A percentile compares a stretch with the other conserved stretches of the same genome.
Evolutionary conservation across 2,888 invertebrate genomes (phyloP).

Genomic region (Sipha maydis): DNA sequence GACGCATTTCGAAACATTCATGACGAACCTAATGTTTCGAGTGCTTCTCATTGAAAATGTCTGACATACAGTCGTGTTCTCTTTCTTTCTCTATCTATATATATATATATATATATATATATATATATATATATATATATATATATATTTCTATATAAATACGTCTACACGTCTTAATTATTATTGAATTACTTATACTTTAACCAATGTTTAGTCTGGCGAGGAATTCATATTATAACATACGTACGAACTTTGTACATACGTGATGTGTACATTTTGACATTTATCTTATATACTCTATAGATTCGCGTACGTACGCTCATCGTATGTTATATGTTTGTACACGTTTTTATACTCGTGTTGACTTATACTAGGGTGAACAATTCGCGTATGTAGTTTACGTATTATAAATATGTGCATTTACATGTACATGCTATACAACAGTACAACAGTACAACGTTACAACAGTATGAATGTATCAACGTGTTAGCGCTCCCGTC

Average conservation of each 20-base stretch:
- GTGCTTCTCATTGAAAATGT: neutral
- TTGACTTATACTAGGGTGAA: neutral
- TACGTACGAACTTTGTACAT: neutral
- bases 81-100: no score
- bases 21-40: neutral
- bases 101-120: no score
- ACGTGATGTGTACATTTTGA: neutral
- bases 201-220: neutral
- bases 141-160: no score
- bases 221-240: neutral
- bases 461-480: neutral
- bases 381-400: neutral
- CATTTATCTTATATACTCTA: neutral
- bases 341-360: neutral
- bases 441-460: no score
- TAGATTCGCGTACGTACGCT: neutral
- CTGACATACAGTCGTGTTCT: neutral
- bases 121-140: no score
- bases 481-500: neutral
- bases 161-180: neutral
- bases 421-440: neutral
- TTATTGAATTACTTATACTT: neutral
- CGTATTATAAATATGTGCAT: neutral
- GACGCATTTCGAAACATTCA: neutral
- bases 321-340: neutral